Evolutionary conservation across 2,888 invertebrate genomes (phyloP), one percentile per base, ranked within the genome.

Genomic region (Lymantria monacha): DNA sequence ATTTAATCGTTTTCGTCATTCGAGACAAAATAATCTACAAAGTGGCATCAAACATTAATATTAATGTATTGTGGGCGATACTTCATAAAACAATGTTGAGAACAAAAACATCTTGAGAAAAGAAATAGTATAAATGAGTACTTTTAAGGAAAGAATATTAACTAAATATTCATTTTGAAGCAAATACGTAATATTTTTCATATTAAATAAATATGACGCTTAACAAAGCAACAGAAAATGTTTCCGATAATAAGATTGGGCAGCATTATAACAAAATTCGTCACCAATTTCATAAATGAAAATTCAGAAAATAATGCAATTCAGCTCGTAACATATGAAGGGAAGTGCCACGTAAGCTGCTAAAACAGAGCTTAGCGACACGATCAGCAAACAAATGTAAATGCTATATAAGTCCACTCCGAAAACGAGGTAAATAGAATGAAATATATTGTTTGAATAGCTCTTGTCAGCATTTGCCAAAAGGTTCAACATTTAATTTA

Each of bases 401-500:
- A 70, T 64, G 63, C 60, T 63, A 53, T 59, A 66, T 63, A 64
- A 48, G 56, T 68, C 68, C 67, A 68, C 72, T 61, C 67, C 59
- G 61, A 73, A 64, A 72, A 72, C 74, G 64, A 72, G 66, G 74
- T 69, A 77, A 74, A 79, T 69, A 67, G 70, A 58, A 62, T 59
- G 46, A 63, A 59, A 76, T 81, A 72, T 80, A 81, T 79, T 82
- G 69, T 70, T 77, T 79, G 72, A 80, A 76, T 76, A 76, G 71
- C 10, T 33, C 9, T 33, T 70, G 69, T 81, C 84, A 85, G 81
- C 83, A 72, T 49, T 59, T 70, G 63, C 52, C 49, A 48, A 45
- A 48, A 53, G 53, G 55, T 51, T 44, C 49, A 49, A 55, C 53
- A 53, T 55, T 55, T 61, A 67, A 65, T 60, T 62, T 53, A n/a